Base-by-base conservation (phyloP, 2,888 invertebrate genomes). In the Plemyria rubiginata region DNA sequence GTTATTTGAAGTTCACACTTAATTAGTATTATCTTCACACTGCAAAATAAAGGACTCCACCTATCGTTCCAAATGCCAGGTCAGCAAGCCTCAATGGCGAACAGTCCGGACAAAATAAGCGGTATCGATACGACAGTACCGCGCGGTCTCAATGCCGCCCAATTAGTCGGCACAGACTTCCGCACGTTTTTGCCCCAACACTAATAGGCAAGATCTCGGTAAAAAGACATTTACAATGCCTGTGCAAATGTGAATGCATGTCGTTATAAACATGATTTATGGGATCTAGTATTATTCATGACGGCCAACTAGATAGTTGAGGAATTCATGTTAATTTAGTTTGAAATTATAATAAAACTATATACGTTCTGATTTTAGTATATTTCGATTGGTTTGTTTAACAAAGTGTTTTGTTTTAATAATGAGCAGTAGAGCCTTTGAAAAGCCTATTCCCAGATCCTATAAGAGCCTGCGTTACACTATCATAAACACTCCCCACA, bases 161-260 rank as follows among this genome's bases (percentile, higher is more conserved):
- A 90, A 89, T 90, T 90, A 90, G 89, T 86, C 84, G 75, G 78
- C 73, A 71, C 82, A 82, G 85, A 87, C 87, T 89, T 89, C 89
- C 88, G 89, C 89, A 89, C 90, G 90, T 86, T 88, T 89, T 88
- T 88, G 87, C 87, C 81, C 83, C 76, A 78, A 82, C 87, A 80
- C 88, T 87, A 89, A 88, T 88, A 87, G 87, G 87, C 87, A 83
- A 85, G 85, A 83, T 85, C 84, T 82, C 78, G 73, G 70, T 70
- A 75, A 70, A 67, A 76, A 77, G 76, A 76, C 80, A 70, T 87
- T 87, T 87, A 86, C 75, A 84, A 69, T 70, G 57, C 68, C 67
- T 65, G 70, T 71, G 63, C 66, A 65, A 71, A 66, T 58, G 65
- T 71, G 60, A 68, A 64, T 63, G 52, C 59, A 64, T 68, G 54